Percentiles rank a stretch among this genome's conserved stretches.
phyloP scores from a whole-genome alignment of 2,888 invertebrate species.

The Dendrolimus pini region DNA sequence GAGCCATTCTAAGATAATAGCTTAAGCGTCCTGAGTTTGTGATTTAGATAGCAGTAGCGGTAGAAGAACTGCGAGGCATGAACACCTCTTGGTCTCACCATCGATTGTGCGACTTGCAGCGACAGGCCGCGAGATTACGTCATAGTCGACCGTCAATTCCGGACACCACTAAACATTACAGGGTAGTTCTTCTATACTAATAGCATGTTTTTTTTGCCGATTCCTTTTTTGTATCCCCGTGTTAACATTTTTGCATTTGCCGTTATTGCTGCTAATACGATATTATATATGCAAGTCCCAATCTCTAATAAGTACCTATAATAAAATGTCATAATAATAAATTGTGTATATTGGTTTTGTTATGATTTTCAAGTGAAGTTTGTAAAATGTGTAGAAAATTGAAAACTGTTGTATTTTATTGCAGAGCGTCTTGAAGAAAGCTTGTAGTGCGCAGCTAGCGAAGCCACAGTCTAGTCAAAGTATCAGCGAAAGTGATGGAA shows the following conservation, averaged over 20 bases:
- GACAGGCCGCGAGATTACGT: conserved; percentile 52
- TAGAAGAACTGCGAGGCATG: conserved; percentile 60
- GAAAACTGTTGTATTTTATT: background rate
- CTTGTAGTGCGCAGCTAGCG: conserved; percentile 52
- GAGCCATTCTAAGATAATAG: no score
- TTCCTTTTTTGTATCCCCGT: background rate
- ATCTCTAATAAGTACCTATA: no score
- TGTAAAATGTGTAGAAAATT: no score
- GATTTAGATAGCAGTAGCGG: conserved; percentile 50
- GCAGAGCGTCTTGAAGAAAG: conserved; percentile 53
- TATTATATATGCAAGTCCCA: no score
- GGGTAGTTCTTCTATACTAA: conserved; percentile 23
- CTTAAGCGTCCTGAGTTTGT: background rate
- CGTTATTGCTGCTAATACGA: background rate
- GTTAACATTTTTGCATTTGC: background rate
- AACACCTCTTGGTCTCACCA: conserved; percentile 70
- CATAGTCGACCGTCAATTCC: conserved; percentile 60
- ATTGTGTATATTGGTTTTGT: no score
- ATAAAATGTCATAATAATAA: no score
- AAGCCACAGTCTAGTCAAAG: conserved; percentile 57
- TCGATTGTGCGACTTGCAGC: conserved; percentile 52
- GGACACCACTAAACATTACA: conserved; percentile 47
- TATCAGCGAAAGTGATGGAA: conserved; percentile 50
- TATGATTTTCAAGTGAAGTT: no score
- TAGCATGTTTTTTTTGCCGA: background rate